A percentile compares a stretch with the other conserved stretches of the same genome.
These are phyloP conservation scores for Aldrovandia affinis DNA, from an alignment of 2,797 vertebrate species.

Conservation along the genomic window DNA sequence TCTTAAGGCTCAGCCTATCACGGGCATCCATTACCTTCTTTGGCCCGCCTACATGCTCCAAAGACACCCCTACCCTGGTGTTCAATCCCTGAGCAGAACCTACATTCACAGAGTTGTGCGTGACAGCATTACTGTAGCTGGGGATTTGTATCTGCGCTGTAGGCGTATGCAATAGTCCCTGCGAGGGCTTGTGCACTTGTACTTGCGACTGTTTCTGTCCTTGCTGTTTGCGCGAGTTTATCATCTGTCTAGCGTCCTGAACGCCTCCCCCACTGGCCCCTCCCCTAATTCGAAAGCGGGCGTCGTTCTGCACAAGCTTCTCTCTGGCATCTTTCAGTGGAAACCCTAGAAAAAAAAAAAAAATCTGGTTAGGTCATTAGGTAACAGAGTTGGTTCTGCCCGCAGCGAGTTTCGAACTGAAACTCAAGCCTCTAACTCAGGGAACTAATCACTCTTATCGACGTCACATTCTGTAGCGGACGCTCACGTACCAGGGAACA, in stretches of 20 bases:
- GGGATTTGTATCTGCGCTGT: slow-evolving; percentile 73
- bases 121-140: slow-evolving; percentile 37
- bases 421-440: too few relatives aligned
- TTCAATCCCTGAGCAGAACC: slow-evolving; percentile 55
- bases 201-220: slow-evolving; percentile 51
- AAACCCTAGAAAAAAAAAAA: slow-evolving; percentile 58
- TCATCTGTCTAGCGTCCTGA: slow-evolving; percentile 92
- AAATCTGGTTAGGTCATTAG: neutral
- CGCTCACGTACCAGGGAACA: too few relatives aligned
- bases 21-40: slow-evolving; percentile 88
- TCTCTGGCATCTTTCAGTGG: slow-evolving; percentile 91
- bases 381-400: too few relatives aligned
- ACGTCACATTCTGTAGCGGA: too few relatives aligned
- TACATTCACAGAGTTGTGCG: slow-evolving; percentile 40
- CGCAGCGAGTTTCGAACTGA: too few relatives aligned
- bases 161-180: slow-evolving; percentile 54
- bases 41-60: slow-evolving; percentile 69
- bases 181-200: slow-evolving; percentile 19
- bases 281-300: slow-evolving; percentile 88
- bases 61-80: slow-evolving; percentile 48
- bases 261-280: slow-evolving; percentile 58
- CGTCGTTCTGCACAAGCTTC: slow-evolving; percentile 89
- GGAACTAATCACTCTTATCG: too few relatives aligned
- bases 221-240: slow-evolving; percentile 89
- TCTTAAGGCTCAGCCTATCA: slow-evolving; percentile 91